These are phyloP conservation scores for Nothocercus nigrocapillus DNA, from an alignment of 2,113 vertebrate species.

Conservation along the genomic window DNA sequence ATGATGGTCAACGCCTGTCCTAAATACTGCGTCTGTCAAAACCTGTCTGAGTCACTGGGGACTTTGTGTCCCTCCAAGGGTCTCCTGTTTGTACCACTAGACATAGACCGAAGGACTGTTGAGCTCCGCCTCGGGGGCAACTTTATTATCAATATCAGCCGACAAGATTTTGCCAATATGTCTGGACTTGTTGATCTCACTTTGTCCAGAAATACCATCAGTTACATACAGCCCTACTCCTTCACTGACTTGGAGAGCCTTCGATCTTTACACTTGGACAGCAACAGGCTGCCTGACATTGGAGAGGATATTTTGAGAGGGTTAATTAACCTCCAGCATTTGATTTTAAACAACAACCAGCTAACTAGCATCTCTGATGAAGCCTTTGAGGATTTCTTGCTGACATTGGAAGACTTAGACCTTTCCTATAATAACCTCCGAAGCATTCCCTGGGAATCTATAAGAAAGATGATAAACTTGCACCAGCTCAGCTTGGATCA, in stretches of 20 bases:
- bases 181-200: conserved; percentile 96
- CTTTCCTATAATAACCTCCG: conserved; percentile 96
- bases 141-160: conserved; percentile 93
- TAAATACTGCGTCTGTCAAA: conserved; percentile 98
- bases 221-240: conserved; percentile 93
- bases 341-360: conserved; percentile 98
- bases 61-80: conserved; percentile 97
- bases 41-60: conserved; percentile 96
- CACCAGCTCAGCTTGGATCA: conserved; percentile 98
- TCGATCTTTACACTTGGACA: conserved; percentile 93
- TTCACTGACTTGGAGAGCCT: conserved; percentile 95
- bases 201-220: conserved; percentile 95
- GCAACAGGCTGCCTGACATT: conserved; percentile 91
- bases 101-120: conserved; percentile 95
- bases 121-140: conserved; percentile 96
- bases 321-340: conserved; percentile 93
- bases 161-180: conserved; percentile 98
- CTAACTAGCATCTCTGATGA: conserved; percentile 85
- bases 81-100: conserved; percentile 91
- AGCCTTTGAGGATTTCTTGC: conserved; percentile 90
- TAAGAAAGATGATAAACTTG: conserved; percentile 94
- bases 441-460: conserved; percentile 91
- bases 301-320: conserved; percentile 91
- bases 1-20: conserved; percentile 91
- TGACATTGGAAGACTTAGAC: conserved; percentile 94